phyloP scores from a whole-genome alignment of 2,888 invertebrate species.

The Andrena camellia region DNA sequence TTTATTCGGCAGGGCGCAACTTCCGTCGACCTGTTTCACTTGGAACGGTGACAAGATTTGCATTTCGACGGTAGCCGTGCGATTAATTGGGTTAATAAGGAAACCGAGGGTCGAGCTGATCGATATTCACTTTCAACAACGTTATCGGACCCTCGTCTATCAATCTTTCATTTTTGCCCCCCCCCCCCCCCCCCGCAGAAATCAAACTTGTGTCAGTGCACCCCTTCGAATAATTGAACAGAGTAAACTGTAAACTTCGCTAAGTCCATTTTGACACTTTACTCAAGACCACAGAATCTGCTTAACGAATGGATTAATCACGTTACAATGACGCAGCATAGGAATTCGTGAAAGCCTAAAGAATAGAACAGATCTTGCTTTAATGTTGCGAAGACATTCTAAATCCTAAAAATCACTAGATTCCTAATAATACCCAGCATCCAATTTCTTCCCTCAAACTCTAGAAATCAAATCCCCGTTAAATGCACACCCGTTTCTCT shows the following conservation, averaged over 20 bases:
- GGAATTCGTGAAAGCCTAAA: neutral
- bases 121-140: constrained; percentile 49
- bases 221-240: constrained; percentile 34
- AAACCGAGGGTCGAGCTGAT: constrained; percentile 25
- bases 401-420: neutral
- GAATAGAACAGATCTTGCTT: neutral
- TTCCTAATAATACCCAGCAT: neutral
- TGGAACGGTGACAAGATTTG: constrained; percentile 55
- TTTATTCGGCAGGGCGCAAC: constrained; percentile 26
- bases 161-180: constrained; percentile 46
- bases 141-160: constrained; percentile 35
- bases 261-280: constrained; percentile 22
- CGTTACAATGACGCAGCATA: neutral
- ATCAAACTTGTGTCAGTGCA: constrained; percentile 9
- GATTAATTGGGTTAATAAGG: constrained; percentile 60
- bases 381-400: neutral
- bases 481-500: neutral
- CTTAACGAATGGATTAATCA: constrained; percentile 24
- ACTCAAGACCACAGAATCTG: neutral
- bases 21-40: constrained; percentile 51
- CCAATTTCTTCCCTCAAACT: neutral
- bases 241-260: constrained; percentile 12
- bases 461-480: neutral
- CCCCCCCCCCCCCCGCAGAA: neutral
- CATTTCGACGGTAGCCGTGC: constrained; percentile 33